Evolutionary conservation across 2,797 vertebrate species (phyloP), one percentile per base, ranked within the genome.

Genomic region (Malurus leucopterus): DNA sequence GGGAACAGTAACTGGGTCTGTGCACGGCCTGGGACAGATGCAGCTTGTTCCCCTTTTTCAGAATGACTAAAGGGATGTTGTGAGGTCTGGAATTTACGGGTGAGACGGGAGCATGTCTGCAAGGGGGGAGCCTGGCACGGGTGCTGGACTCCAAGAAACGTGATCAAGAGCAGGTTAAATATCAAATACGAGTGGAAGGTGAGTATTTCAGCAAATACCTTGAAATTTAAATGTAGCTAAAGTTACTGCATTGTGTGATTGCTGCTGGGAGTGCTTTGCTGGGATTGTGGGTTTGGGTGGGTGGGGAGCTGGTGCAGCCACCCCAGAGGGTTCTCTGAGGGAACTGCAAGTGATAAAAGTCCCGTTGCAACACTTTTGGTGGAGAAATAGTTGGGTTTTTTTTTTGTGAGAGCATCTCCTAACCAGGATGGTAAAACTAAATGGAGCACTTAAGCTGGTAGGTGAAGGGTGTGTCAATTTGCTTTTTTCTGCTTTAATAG

Each of bases 31-130:
- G 76, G 86, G 91, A 90, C 89, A 94, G 84, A 89, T 78, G 73
- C 1, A 29, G 79, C 61, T 88, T 93, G 90, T 92, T 95, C 75
- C 88, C 59, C 53, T 70, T 59, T 90, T 19, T 29, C 82, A 46
- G 75, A 90, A 67, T 61, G 92, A 83, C 91, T 75, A 2, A 89
- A 69, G 76, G 70, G 87, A 51, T 92, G 85, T 72, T 85, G 75
- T 83, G 73, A 77, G 87, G 40, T 83, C 43, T 79, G 47, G 71
- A 41, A 8, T 79, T 93, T 11, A 26, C 0, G 8, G 67, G 16
- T 2, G 40, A 53, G 76, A 49, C 0, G 1, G 69, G 74, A 86
- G 53, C 2, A 2, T 7, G 80, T n/a, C 80, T 79, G 62, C 49
- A 73, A 55, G 57, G 34, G 75, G 70, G 46, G 71, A 82, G 69